phyloP scores from a whole-genome alignment of 2,888 invertebrate species.

The Anodontia alba region DNA sequence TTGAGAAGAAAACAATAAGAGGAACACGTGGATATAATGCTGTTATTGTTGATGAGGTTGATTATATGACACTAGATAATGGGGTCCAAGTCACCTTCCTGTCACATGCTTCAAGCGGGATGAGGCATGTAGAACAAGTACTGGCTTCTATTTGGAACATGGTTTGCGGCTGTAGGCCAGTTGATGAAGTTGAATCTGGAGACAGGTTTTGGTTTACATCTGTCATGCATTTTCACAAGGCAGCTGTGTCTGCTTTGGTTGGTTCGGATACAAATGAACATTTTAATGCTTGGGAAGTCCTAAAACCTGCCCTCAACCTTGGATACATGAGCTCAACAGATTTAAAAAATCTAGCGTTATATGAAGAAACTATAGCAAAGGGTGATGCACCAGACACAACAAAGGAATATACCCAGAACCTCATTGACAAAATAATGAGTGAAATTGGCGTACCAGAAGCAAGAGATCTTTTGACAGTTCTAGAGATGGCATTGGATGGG shows the following conservation, averaged over 20 bases:
- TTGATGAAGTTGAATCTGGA: background rate
- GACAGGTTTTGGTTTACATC: background rate
- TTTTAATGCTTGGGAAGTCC: conserved; percentile 7
- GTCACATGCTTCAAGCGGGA: conserved; percentile 10
- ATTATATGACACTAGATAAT: conserved; percentile 27
- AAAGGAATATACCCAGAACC: background rate
- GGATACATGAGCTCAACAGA: background rate
- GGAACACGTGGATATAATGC: conserved; percentile 3
- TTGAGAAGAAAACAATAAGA: conserved; percentile 18
- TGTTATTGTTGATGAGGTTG: conserved; percentile 31
- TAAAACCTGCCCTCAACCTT: background rate
- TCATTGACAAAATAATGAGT: conserved; percentile 1
- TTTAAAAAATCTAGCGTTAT: background rate
- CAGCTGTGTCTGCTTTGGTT: background rate
- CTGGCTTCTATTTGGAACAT: conserved; percentile 27
- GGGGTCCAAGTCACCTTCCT: conserved; percentile 32
- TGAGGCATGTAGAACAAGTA: conserved; percentile 29
- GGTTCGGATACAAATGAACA: conserved; percentile 5
- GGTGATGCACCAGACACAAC: background rate
- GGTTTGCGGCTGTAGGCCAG: background rate
- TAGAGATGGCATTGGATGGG: background rate
- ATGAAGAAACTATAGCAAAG: background rate
- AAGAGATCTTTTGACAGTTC: background rate
- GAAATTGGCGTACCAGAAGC: background rate
- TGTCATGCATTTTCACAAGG: background rate